phyloP scores from a whole-genome alignment of 2,797 vertebrate species.

The Xyrichtys novacula region DNA sequence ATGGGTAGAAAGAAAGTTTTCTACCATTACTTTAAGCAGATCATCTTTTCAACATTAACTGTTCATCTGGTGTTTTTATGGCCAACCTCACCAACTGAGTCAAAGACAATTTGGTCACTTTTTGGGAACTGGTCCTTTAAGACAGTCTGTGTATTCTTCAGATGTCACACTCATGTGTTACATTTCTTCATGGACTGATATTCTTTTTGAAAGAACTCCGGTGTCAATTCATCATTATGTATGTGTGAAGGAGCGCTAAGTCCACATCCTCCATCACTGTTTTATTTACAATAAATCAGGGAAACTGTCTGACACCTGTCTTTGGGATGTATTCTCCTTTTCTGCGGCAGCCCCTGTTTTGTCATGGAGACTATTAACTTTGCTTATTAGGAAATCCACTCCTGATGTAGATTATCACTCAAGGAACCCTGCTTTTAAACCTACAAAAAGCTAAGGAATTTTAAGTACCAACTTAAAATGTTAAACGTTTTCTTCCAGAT shows the following conservation, averaged over 20 bases:
- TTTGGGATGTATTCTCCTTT: neutral
- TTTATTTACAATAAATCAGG: neutral
- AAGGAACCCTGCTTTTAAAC: neutral
- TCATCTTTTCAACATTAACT: neutral
- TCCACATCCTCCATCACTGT: neutral
- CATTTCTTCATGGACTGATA: constrained; percentile 21
- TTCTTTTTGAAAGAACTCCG: neutral
- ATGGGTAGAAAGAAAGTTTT: too few species aligned
- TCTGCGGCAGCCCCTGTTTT: neutral
- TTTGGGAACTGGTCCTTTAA: constrained; percentile 1
- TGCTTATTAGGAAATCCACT: neutral
- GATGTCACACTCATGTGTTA: constrained; percentile 24
- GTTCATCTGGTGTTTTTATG: neutral
- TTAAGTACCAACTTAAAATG: too few species aligned
- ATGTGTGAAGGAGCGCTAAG: neutral
- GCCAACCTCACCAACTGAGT: neutral
- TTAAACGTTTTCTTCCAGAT: too few species aligned
- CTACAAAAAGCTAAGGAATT: neutral
- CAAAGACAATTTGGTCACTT: neutral
- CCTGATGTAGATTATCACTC: neutral
- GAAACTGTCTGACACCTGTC: too few species aligned
- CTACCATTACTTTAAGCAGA: neutral
- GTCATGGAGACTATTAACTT: neutral
- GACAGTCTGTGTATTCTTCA: neutral
- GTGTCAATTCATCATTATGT: neutral